Percentiles rank a stretch among this genome's conserved stretches.
phyloP scores from a whole-genome alignment of 1,140 invertebrate species.

The Zelostemma sp. region DNA sequence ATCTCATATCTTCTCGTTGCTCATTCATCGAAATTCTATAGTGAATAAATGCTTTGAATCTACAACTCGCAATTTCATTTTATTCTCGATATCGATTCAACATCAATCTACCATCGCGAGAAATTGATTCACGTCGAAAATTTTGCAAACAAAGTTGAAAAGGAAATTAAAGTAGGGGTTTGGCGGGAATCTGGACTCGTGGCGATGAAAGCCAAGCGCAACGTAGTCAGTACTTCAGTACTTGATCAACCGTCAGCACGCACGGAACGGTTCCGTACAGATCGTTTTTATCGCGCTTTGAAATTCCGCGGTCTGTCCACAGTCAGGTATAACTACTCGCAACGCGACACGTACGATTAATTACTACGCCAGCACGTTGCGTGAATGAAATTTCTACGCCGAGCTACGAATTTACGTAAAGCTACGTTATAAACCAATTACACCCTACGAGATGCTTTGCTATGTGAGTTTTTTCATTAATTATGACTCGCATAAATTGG shows the following conservation, averaged over 20 bases:
- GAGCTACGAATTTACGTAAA: constrained; percentile 3
- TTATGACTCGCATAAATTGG: not conserved
- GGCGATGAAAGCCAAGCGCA: constrained; percentile 55
- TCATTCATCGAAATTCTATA: no score
- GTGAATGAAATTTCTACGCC: constrained; percentile 2
- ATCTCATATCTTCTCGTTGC: no score
- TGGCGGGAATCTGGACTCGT: constrained; percentile 55
- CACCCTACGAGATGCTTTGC: constrained; percentile 50
- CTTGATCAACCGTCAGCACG: constrained; percentile 60
- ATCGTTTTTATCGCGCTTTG: constrained; percentile 11
- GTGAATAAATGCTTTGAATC: no score
- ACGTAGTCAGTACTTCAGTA: constrained; percentile 63
- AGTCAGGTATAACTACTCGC: not conserved
- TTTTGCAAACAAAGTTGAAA: constrained; percentile 10
- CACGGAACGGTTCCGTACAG: constrained; percentile 39
- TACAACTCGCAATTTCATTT: not conserved
- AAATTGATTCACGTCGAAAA: constrained; percentile 7
- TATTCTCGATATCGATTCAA: no score
- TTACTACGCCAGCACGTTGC: no score
- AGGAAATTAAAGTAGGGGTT: constrained; percentile 39
- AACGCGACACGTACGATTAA: constrained; percentile 2
- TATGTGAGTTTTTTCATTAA: constrained; percentile 52
- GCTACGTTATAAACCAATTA: constrained; percentile 19
- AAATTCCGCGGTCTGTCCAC: not conserved
- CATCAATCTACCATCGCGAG: not conserved